Conservation (phyloP, 64 coral and sea anemone genomes). For the Montipora sp. region DNA sequence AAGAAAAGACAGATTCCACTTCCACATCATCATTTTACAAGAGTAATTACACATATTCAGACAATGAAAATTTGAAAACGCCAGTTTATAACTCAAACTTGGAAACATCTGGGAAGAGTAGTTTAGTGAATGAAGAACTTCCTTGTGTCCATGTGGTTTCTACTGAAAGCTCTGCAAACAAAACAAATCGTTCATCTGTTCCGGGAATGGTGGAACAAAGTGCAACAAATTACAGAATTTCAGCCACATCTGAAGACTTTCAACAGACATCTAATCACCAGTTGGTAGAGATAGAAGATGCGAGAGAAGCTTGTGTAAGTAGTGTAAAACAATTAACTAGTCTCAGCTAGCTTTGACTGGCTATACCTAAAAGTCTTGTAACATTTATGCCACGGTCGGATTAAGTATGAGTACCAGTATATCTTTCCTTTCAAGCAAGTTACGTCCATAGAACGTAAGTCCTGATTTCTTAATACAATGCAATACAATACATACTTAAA, state of each 20-base stretch:
- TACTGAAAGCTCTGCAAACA: not conserved
- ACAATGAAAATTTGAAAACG: not conserved
- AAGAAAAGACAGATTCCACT: conserved; percentile 16
- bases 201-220: conserved; percentile 40
- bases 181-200: conserved; percentile 13
- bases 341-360: too few species aligned
- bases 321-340: not conserved
- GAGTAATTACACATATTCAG: not conserved
- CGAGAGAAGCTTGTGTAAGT: conserved; percentile 47
- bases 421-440: too few species aligned
- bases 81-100: not conserved
- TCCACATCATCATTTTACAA: not conserved
- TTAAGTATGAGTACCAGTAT: too few species aligned
- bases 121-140: conserved; percentile 21
- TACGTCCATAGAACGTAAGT: too few species aligned
- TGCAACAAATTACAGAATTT: conserved; percentile 35
- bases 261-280: conserved; percentile 36
- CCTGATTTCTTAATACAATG: too few species aligned
- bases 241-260: conserved; percentile 13
- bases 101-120: conserved; percentile 4
- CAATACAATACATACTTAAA: too few species aligned
- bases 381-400: too few species aligned
- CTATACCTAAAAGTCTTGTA: too few species aligned
- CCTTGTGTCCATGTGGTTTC: conserved; percentile 6
- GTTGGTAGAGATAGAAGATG: conserved; percentile 41